Evolutionary conservation across 2,797 vertebrate species (phyloP), one percentile per base, ranked within the genome.

Genomic region (Antrozous pallidus): DNA sequence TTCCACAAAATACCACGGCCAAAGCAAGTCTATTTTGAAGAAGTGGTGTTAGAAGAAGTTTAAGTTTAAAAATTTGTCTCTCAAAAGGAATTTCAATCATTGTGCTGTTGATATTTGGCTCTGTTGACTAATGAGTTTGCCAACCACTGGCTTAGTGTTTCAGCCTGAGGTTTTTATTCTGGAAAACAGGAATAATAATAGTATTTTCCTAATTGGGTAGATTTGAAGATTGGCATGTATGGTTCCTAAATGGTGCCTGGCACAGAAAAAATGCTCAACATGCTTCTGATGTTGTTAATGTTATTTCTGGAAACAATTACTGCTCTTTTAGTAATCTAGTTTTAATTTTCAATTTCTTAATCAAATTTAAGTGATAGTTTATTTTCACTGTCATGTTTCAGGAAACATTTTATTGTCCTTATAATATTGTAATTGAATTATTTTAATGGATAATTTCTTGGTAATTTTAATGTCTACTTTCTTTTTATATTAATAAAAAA

Each of bases 391-490:
- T 92, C 26, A 79, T 94, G 6, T 93, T 94, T 94, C 45, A 79
- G 71, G 79, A 94, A 93, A 89, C 47, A 84, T 51, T 91, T 88
- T 88, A 51, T 67, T 86, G 81, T 84, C 13, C 56, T 77, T 93
- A 38, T 67, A 89, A 54, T 38, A 33, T 36, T 82, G 10, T 71
- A 89, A 71, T 56, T 86, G 90, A 96, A 73, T 94, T 24, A 88
- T 90, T 88, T 88, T 69, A 81, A 96, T 85, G 5, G 58, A 73
- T 26, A 94, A 93, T 81, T 91, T 74, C 14, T 70, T 94, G n/a
- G 86, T 92, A 69, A 85, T 90, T 86, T 85, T 63, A 81, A 96
- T 85, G 5, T 93, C 26, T 87, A 36, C 47, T 94, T 90, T 88
- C 22, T 90, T 88, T 91, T 86, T 92, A 85, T 24, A 75, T 33